These are phyloP conservation scores for Oxystoma pomonae DNA, from an alignment of 2,888 invertebrate species.

Conservation along the genomic window DNA sequence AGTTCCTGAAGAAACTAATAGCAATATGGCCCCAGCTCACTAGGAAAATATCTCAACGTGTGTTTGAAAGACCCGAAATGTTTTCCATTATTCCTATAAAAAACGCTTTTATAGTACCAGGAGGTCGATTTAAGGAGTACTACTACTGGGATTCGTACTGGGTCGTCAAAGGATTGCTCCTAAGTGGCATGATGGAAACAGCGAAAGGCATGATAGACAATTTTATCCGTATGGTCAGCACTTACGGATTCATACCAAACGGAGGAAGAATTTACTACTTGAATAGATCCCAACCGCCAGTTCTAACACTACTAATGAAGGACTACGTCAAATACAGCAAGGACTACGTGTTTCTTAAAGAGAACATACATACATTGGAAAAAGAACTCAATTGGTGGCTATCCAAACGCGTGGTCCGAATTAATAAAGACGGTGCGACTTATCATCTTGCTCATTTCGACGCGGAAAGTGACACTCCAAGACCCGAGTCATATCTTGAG, in stretches of 20 bases:
- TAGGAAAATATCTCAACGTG: slow-evolving; percentile 55
- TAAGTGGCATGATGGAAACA: slow-evolving; percentile 71
- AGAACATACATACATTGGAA: slow-evolving; percentile 57
- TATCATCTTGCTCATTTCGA: slow-evolving; percentile 59
- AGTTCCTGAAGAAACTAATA: slow-evolving; percentile 60
- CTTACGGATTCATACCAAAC: slow-evolving; percentile 48
- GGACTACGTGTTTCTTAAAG: slow-evolving; percentile 59
- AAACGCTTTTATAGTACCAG: slow-evolving; percentile 62
- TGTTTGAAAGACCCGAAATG: slow-evolving; percentile 48
- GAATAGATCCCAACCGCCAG: slow-evolving; percentile 62
- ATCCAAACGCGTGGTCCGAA: slow-evolving; percentile 51
- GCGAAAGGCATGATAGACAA: slow-evolving; percentile 74
- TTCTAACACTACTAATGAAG: slow-evolving; percentile 67
- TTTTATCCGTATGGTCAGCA: slow-evolving; percentile 64
- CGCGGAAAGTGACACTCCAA: slow-evolving; percentile 60
- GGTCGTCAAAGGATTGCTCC: slow-evolving; percentile 75
- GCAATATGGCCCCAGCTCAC: slow-evolving; percentile 60
- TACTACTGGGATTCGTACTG: slow-evolving; percentile 91
- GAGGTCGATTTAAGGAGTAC: slow-evolving; percentile 50
- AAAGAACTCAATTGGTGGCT: slow-evolving; percentile 65
- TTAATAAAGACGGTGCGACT: slow-evolving; percentile 49
- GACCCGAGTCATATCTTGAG: slow-evolving; percentile 71
- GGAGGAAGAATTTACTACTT: slow-evolving; percentile 37
- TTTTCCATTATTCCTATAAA: slow-evolving; percentile 47
- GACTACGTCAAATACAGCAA: slow-evolving; percentile 50